Percentiles rank a stretch among this genome's conserved stretches.
Conservation (phyloP, 2,888 invertebrate genomes). For the Acrobasis suavella region DNA sequence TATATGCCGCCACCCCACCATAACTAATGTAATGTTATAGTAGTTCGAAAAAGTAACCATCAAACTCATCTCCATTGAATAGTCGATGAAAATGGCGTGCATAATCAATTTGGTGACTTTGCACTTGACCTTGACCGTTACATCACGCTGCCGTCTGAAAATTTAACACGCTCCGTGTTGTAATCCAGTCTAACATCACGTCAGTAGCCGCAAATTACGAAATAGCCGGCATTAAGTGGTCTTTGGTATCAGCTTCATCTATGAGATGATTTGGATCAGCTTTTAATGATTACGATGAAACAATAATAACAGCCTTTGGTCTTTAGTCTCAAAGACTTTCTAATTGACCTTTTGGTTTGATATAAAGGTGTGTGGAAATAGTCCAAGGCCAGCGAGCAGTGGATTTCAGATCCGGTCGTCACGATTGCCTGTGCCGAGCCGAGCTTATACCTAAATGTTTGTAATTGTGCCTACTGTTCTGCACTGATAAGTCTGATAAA, state of each 20-base stretch:
- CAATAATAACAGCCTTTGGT: conserved; percentile 43
- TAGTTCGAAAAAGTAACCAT: conserved; percentile 34
- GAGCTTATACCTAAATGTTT: conserved; percentile 45
- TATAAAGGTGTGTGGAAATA: conserved; percentile 68
- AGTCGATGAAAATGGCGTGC: conserved; percentile 41
- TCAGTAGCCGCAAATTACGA: conserved; percentile 27
- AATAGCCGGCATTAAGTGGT: conserved; percentile 24
- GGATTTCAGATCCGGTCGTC: conserved; percentile 74
- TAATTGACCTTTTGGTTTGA: conserved; percentile 69
- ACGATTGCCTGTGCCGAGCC: conserved; percentile 56
- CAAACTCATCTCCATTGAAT: conserved; percentile 24
- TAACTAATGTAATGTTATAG: conserved; percentile 31
- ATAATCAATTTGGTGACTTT: conserved; percentile 50
- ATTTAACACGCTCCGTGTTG: conserved; percentile 33
- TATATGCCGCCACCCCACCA: not conserved
- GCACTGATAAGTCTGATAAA: conserved; percentile 31
- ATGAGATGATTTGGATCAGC: conserved; percentile 36
- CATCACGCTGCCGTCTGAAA: conserved; percentile 38
- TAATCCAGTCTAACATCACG: conserved; percentile 35
- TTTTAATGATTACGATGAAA: conserved; percentile 37
- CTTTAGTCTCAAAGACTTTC: conserved; percentile 53
- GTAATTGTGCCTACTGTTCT: conserved; percentile 54
- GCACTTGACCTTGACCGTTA: conserved; percentile 64
- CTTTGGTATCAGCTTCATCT: conserved; percentile 31
- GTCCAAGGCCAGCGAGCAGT: conserved; percentile 72